Base-by-base conservation (phyloP, 2,888 invertebrate species). In the Nomada ferruginata region DNA sequence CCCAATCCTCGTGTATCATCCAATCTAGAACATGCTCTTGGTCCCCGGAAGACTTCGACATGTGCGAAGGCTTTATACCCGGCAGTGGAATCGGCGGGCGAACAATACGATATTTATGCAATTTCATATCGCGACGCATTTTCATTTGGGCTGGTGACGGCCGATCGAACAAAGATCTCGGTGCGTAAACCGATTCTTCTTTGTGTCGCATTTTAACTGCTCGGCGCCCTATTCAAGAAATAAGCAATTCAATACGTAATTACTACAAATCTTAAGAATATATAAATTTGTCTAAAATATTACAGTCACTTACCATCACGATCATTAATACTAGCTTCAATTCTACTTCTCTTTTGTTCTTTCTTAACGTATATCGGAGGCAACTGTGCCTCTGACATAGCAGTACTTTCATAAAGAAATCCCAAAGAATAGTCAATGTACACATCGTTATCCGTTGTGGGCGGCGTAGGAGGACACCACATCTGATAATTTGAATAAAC, bases 391-490 rank as follows among this genome's bases (percentile, higher is more conserved):
- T 98, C 98, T 11, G 97, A 94, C 95, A 98, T 97, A 57, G 95
- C 95, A 23, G 94, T 95, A 87, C 95, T 94, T 82, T 98, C 97
- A 94, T 99, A 99, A 83, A 99, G 95, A 92, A 98, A 97, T 82
- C 96, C 96, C 93, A 98, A 94, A 81, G 97, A 96, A 88, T 96
- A 95, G 93, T 99, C 99, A 87, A 98, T 96, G 95, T 98, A 98
- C 76, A 98, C 95, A 94, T 99, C 99, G 92, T 97, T 96, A 91
- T 98, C 98, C 93, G 97, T 97, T 93, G 97, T 96, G 15, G 99
- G 99, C 78, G 99, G 99, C 26, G 99, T 99, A 76, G 99, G 99
- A 73, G 99, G 99, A 89, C 97, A 96, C 99, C 99, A 99, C 95
- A 98, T 96, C 98, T 99, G 94, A 89, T 91, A 87, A 77, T 81